Conservation (phyloP, 2,888 invertebrate genomes). For the Cabera pusaria region DNA sequence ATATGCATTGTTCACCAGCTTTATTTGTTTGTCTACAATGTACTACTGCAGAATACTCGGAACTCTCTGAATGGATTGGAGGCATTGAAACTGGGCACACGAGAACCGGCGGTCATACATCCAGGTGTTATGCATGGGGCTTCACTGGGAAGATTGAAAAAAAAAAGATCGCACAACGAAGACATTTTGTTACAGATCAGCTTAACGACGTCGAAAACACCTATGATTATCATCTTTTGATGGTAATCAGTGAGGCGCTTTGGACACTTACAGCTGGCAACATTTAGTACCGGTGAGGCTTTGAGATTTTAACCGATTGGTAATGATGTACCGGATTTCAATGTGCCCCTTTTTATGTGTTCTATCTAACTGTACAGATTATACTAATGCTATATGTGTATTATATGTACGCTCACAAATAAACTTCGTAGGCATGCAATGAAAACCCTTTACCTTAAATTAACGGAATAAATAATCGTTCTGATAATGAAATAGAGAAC, state of each 20-base stretch:
- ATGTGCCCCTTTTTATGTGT: slow-evolving; percentile 63
- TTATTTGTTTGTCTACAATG: slow-evolving; percentile 56
- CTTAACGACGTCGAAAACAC: slow-evolving; percentile 83
- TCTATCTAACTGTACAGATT: slow-evolving; percentile 37
- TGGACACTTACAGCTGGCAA: slow-evolving; percentile 75
- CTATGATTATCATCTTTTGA: slow-evolving; percentile 83
- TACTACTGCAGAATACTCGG: slow-evolving; percentile 32
- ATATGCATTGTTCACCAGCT: slow-evolving; percentile 51
- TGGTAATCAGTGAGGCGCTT: slow-evolving; percentile 78
- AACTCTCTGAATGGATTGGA: slow-evolving; percentile 33
- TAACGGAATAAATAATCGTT: too few species aligned
- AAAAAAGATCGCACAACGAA: slow-evolving; percentile 78
- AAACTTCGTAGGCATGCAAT: slow-evolving; percentile 4
- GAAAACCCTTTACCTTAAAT: too few species aligned
- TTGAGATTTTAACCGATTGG: slow-evolving; percentile 52
- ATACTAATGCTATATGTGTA: slow-evolving; percentile 35
- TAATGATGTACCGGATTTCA: slow-evolving; percentile 60
- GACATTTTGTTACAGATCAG: slow-evolving; percentile 82
- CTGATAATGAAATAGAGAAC: too few species aligned
- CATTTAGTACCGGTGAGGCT: slow-evolving; percentile 75
- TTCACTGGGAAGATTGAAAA: slow-evolving; percentile 55
- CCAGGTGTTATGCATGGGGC: slow-evolving; percentile 61
- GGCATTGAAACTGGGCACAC: slow-evolving; percentile 50
- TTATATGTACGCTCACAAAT: slow-evolving; percentile 22
- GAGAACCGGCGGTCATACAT: slow-evolving; percentile 53